Conservation (phyloP, 2,888 invertebrate genomes). For the Ormyrus rosae region DNA sequence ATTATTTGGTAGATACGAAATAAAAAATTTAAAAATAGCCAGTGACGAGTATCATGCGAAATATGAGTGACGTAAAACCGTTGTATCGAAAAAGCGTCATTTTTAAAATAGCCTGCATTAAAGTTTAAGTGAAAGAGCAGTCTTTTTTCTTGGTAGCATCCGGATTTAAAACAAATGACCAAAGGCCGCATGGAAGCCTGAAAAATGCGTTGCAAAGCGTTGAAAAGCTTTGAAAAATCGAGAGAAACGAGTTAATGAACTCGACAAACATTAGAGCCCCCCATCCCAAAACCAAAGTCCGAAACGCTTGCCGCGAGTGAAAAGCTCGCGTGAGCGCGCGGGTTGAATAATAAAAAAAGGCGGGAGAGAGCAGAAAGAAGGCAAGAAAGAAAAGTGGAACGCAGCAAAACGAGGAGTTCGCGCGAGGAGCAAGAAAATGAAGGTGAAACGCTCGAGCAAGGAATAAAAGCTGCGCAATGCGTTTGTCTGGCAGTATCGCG, state of each 20-base stretch:
- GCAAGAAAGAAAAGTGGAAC: neutral
- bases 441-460: neutral
- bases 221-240: no score
- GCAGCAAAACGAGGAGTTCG: neutral
- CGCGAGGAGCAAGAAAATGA: conserved; percentile 6
- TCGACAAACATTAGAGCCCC: conserved; percentile 25
- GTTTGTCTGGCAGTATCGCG: conserved; percentile 11
- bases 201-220: no score
- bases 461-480: conserved; percentile 26
- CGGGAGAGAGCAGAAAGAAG: neutral
- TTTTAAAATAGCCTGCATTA: no score
- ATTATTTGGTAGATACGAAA: no score
- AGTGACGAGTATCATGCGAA: no score
- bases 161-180: no score
- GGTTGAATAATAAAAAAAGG: neutral
- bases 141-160: no score
- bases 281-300: conserved; percentile 19
- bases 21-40: no score
- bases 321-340: neutral
- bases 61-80: no score
- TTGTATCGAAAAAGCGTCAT: no score
- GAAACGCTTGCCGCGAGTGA: neutral
- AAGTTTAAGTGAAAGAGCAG: no score
- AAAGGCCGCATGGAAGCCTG: no score
- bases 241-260: conserved; percentile 22